Evolutionary conservation across 1,140 invertebrate species (phyloP).

Genomic region (Epicauta chinensis): DNA sequence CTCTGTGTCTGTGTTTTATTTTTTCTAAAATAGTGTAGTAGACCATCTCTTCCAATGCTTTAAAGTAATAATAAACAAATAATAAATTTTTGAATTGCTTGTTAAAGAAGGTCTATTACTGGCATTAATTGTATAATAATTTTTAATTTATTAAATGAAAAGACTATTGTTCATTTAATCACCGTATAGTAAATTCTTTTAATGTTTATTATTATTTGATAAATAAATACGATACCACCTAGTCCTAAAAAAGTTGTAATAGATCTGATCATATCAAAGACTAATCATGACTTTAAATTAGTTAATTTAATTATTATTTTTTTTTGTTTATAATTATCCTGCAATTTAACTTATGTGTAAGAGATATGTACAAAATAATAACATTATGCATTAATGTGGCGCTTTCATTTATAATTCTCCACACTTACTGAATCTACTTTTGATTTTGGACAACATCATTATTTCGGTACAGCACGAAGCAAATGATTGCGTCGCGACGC

Average conservation of each 20-base stretch:
- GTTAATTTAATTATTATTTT: slow-evolving; percentile 11
- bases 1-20: slow-evolving; percentile 22
- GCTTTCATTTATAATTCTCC: background rate
- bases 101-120: slow-evolving; percentile 15
- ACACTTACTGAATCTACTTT: background rate
- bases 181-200: background rate
- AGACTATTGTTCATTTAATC: background rate
- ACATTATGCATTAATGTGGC: background rate
- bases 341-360: slow-evolving; percentile 6
- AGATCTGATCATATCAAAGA: slow-evolving; percentile 26
- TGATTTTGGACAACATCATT: no score
- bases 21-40: slow-evolving; percentile 6
- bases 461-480: no score
- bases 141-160: background rate
- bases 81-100: slow-evolving; percentile 6
- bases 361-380: slow-evolving; percentile 9
- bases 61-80: background rate
- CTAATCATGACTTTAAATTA: slow-evolving; percentile 7
- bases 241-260: slow-evolving; percentile 9
- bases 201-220: background rate
- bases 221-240: slow-evolving; percentile 7
- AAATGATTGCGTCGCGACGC: no score
- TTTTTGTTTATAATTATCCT: slow-evolving; percentile 1
- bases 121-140: background rate
- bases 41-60: slow-evolving; percentile 10